Conservation (phyloP, 2,797 vertebrate species). For the Sebastes itinus region DNA sequence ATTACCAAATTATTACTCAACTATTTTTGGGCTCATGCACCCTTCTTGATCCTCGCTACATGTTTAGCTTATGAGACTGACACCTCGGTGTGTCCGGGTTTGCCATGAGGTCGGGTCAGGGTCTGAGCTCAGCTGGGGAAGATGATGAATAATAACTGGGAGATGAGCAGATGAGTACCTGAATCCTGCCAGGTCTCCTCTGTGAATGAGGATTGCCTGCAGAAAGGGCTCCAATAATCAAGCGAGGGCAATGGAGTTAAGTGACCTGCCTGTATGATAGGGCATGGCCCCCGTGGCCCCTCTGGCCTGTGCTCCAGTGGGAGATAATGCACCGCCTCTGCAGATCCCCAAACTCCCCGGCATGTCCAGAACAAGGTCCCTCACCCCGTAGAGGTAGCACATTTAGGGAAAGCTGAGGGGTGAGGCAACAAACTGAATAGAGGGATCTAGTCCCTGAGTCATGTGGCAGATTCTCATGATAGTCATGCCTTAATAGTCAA, state of each 20-base stretch:
- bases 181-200: slow-evolving; percentile 48
- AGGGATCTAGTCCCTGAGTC: slow-evolving; percentile 16
- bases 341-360: slow-evolving; percentile 65
- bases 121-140: slow-evolving; percentile 74
- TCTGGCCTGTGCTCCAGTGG: slow-evolving; percentile 60
- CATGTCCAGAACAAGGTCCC: slow-evolving; percentile 50
- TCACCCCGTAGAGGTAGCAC: slow-evolving; percentile 23
- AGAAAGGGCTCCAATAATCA: slow-evolving; percentile 74
- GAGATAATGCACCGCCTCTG: slow-evolving; percentile 84
- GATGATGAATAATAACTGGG: slow-evolving; percentile 69
- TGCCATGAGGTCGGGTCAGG: slow-evolving; percentile 52
- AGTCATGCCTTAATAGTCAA: slow-evolving; percentile 10
- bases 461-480: slow-evolving; percentile 26
- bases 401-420: slow-evolving; percentile 22
- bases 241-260: slow-evolving; percentile 79
- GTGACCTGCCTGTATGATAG: slow-evolving; percentile 80
- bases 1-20: not conserved
- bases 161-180: slow-evolving; percentile 70
- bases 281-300: slow-evolving; percentile 70
- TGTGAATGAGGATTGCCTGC: slow-evolving; percentile 53
- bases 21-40: not conserved
- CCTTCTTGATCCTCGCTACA: not conserved
- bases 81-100: slow-evolving; percentile 22
- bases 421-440: slow-evolving; percentile 36
- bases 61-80: slow-evolving; percentile 39